Base-by-base conservation (phyloP, 2,888 invertebrate genomes). In the Dorcus parallelipipedus region DNA sequence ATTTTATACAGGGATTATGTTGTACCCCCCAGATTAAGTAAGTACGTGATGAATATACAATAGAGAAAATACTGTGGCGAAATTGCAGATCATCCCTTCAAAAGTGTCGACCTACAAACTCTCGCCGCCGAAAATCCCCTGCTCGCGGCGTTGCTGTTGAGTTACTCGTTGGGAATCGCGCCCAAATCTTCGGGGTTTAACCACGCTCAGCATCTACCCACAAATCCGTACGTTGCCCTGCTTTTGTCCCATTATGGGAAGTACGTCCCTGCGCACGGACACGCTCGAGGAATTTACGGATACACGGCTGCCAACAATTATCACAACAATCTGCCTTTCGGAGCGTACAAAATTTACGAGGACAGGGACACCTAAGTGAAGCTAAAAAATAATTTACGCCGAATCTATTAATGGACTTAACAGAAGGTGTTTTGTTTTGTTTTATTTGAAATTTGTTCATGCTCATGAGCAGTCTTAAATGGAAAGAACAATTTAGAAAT, bases 261-360 rank as follows among this genome's bases (percentile, higher is more conserved):
- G 67, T 86, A 87, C 69, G 66, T 85, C 49, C 82, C 80, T 2
- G 58, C 69, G 23, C 69, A 70, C 39, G 68, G 69, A 41, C 48
- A 61, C 14, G 62, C 56, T 60, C 78, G 76, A 59, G 84, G 85
- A 66, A 73, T 84, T 51, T 86, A 87, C 68, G 84, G 85, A 1
- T 83, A 87, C 72, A 78, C 81, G 64, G 85, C 86, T 14, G 81
- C 83, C 6, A 87, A 86, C 71, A 86, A 86, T 72, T 83, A 85
- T 65, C 86, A 86, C 70, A 86, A 86, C 68, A 85, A 85, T 69
- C 80, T 81, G 71, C 86, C 87, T 1, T 86, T 86, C 69, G 86
- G 86, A 43, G 75, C 80, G 38, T 87, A 87, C 69, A 87, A 86
- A 69, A 70, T 77, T 50, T 73, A 78, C 60, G 77, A 79, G 63